phyloP scores from a whole-genome alignment of 1,140 invertebrate species.

The Thereuonema tuberculata region DNA sequence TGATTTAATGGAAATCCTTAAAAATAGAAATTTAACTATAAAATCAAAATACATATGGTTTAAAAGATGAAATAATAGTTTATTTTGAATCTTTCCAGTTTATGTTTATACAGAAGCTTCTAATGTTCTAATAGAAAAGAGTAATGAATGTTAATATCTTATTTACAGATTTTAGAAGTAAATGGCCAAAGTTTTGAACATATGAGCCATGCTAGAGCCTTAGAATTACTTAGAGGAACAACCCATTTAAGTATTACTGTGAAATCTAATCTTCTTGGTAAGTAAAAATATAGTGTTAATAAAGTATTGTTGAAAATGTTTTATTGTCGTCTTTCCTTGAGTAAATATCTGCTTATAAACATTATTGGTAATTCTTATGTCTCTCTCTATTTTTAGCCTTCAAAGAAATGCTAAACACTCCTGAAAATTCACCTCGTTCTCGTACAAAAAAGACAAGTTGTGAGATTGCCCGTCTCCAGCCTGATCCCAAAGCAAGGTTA shows the following conservation, averaged over 20 bases:
- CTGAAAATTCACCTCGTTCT: conserved; percentile 63
- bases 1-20: no score
- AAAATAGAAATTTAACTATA: no score
- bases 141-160: neutral
- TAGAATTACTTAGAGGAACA: conserved; percentile 81
- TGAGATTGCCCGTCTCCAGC: conserved; percentile 24
- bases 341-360: no score
- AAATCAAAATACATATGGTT: no score
- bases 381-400: conserved; percentile 37
- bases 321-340: no score
- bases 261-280: conserved; percentile 83
- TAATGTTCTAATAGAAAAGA: neutral
- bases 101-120: no score
- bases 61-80: no score
- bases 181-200: conserved; percentile 93
- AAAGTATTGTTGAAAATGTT: conserved; percentile 17
- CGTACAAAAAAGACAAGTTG: conserved; percentile 40
- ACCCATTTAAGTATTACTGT: conserved; percentile 93
- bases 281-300: conserved; percentile 10
- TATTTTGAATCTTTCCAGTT: no score
- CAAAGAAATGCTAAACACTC: conserved; percentile 71
- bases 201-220: conserved; percentile 70
- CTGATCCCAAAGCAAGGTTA: conserved; percentile 24
- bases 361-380: no score
- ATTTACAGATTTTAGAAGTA: conserved; percentile 63